A percentile compares a stretch with the other conserved stretches of the same genome.
Conservation (phyloP, 2,113 vertebrate species). For the Myotis brandtii region DNA sequence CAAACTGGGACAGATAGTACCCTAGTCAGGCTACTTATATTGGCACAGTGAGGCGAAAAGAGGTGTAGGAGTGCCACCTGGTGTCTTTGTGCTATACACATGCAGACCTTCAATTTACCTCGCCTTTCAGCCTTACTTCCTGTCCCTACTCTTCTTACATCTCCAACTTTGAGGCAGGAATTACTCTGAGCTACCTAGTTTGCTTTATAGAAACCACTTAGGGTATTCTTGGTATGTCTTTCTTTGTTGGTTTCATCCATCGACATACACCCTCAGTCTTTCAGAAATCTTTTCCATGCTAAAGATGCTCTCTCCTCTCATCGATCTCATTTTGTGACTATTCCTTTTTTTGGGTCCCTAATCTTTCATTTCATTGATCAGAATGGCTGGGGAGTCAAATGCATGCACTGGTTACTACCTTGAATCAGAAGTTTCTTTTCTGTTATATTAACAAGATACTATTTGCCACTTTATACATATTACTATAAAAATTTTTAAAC, state of each 20-base stretch:
- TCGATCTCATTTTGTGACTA: neutral
- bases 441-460: neutral
- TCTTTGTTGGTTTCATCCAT: neutral
- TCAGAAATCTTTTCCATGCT: neutral
- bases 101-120: neutral
- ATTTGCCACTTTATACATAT: neutral
- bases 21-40: no score
- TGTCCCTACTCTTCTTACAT: neutral
- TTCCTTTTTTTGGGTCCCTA: neutral
- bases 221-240: no score
- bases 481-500: neutral
- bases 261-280: neutral
- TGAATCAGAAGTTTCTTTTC: neutral
- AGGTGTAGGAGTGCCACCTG: neutral
- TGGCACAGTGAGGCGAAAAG: neutral
- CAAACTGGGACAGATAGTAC: neutral
- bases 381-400: neutral
- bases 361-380: neutral
- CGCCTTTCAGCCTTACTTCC: neutral
- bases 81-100: neutral
- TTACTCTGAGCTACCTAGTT: neutral
- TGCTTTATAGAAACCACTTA: neutral
- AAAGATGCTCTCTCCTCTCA: neutral
- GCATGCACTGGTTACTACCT: neutral
- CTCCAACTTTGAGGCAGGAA: neutral